Evolutionary conservation across 1,140 invertebrate species (phyloP), one percentile per base, ranked within the genome.

Genomic region (Octopus bimaculoides): DNA sequence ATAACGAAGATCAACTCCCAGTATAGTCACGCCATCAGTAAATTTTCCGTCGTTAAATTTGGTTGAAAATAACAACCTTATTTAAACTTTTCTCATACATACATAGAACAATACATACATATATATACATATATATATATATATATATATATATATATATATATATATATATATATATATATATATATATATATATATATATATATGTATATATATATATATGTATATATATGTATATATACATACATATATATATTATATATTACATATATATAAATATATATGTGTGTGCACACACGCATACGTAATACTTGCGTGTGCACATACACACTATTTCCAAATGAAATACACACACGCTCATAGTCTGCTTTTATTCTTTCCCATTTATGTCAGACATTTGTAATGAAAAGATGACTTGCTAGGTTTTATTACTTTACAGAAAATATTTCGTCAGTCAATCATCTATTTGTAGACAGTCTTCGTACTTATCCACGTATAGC

Each of bases 151-250:
- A 61, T 61, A 61, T 61, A 61, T 61, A 61, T 61, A 61, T 61
- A 61, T 61, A 17, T 61, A 17, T 61, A 17, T 61, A 17, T 61
- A 61, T 61, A 61, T 61, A 61, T 61, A 61, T 61, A 61, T 61
- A 17, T 61, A 61, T 61, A 61, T 61, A 61, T 61, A 61, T 61
- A 61, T 61, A 61, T 61, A 61, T 61, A 61, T 61, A 61, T 61
- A 61, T 61, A 61, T 61, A 61, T 61, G 14, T 61, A 61, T 61
- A 61, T 61, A 61, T 61, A 61, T 61, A 61, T 61, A 61, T 61
- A 61, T 61, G 3, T 61, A 61, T 61, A 61, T 61, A 61, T 3
- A 61, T 3, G 3, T 61, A 61, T 3, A 61, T 61, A 61, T 61
- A 61, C 3, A 61, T 61, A 61, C 3, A 61, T 61, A 61, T 61